phyloP scores from a whole-genome alignment of 2,888 invertebrate species.

The Agonum fuliginosum region DNA sequence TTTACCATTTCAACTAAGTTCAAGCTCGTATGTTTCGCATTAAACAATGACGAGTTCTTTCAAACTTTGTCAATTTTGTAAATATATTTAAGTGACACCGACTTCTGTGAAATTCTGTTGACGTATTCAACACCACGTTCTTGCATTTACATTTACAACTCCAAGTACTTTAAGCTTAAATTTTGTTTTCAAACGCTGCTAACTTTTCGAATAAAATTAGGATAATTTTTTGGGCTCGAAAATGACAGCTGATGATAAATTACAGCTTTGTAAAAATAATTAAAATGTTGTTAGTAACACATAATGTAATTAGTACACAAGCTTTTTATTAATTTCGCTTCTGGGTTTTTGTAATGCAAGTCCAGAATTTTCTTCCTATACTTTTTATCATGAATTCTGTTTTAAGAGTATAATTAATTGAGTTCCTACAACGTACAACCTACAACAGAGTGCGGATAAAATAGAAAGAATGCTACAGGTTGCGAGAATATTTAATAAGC shows the following conservation, averaged over 20 bases:
- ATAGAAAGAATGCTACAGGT: neutral
- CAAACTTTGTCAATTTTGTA: conserved; percentile 17
- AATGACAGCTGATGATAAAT: conserved; percentile 26
- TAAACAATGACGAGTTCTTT: conserved; percentile 9
- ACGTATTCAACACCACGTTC: neutral
- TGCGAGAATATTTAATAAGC: conserved; percentile 3
- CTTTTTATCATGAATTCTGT: neutral
- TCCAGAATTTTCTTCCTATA: neutral
- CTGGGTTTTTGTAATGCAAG: neutral
- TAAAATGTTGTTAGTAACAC: conserved; percentile 29
- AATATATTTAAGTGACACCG: neutral
- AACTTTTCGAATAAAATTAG: conserved; percentile 14
- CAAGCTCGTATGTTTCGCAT: no score
- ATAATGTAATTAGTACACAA: conserved; percentile 25
- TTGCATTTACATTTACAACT: neutral
- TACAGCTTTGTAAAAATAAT: neutral
- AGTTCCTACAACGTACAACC: neutral
- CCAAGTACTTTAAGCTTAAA: neutral
- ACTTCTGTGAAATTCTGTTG: neutral
- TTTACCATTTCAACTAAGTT: no score
- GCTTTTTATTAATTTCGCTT: conserved; percentile 8
- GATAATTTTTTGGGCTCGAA: neutral
- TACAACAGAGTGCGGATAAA: neutral
- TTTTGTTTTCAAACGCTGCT: neutral
- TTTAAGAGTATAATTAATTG: conserved; percentile 4